These are phyloP conservation scores for Neopipo cinnamomea DNA, from an alignment of 2,113 vertebrate genomes.

Conservation along the genomic window DNA sequence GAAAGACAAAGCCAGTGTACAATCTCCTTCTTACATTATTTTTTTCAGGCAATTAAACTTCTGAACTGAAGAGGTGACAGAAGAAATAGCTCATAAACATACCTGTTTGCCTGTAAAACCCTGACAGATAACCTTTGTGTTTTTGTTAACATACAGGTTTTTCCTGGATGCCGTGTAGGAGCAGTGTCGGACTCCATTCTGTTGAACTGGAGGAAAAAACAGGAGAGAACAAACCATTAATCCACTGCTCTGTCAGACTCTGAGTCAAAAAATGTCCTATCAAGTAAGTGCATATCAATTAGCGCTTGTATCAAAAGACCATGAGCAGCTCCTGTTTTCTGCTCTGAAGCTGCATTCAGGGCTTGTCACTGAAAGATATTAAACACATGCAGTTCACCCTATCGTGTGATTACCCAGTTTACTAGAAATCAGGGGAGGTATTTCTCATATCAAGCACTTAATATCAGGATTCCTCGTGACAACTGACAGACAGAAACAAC, in stretches of 20 bases:
- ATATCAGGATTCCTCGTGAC: background rate
- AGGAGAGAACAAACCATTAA: background rate
- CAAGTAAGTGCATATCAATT: background rate
- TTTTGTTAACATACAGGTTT: conserved; percentile 89
- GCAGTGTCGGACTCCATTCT: conserved; percentile 87
- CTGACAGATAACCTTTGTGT: conserved; percentile 95
- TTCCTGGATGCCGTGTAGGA: conserved; percentile 83
- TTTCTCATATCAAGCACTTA: background rate
- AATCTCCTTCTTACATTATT: background rate
- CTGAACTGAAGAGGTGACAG: background rate
- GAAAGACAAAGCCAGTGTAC: background rate
- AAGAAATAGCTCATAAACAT: conserved; percentile 11
- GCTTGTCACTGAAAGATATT: background rate
- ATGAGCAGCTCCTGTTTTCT: background rate
- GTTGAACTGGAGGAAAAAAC: conserved; percentile 81
- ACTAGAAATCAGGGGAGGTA: background rate
- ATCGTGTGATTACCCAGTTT: background rate
- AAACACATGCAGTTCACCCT: background rate
- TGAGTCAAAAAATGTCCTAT: background rate
- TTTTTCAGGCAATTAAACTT: background rate
- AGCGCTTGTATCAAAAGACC: background rate
- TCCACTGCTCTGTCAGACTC: background rate
- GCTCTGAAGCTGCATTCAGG: background rate
- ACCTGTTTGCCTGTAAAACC: conserved; percentile 99
- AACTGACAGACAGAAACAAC: background rate